Conservation (phyloP, 2,113 vertebrate species). For the Grus americana region DNA sequence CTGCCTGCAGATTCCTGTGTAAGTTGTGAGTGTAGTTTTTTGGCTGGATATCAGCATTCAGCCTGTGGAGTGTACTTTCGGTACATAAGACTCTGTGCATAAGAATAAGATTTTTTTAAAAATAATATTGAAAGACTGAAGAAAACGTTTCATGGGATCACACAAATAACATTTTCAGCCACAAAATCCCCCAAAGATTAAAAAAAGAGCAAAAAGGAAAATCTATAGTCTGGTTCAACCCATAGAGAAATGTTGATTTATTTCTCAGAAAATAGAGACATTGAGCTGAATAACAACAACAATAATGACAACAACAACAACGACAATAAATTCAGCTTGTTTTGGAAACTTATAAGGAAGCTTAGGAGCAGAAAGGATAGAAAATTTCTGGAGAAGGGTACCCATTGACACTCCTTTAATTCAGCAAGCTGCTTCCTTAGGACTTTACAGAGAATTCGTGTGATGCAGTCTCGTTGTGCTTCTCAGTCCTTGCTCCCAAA, state of each 20-base stretch:
- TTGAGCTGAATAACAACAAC: fast-evolving
- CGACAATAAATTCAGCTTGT: not conserved
- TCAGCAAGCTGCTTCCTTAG: not conserved
- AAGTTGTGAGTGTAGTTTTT: not conserved
- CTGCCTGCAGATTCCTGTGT: not conserved
- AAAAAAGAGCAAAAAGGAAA: not conserved
- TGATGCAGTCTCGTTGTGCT: not conserved
- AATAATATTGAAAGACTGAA: not conserved
- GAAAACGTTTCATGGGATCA: not conserved
- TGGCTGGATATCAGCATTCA: not conserved
- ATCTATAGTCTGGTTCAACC: not conserved
- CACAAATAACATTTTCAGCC: not conserved
- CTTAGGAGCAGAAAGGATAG: not conserved
- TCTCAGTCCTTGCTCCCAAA: not conserved
- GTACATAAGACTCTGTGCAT: not conserved
- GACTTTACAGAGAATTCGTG: not conserved
- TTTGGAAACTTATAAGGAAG: not conserved
- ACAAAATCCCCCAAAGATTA: not conserved
- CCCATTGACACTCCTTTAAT: not conserved
- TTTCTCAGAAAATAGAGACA: not conserved
- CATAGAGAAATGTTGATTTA: not conserved
- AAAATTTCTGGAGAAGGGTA: not conserved
- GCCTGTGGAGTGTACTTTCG: not conserved
- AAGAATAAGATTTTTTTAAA: not conserved
- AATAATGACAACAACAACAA: not conserved